These are phyloP conservation scores for Gephyroberyx darwinii DNA, from an alignment of 2,797 vertebrate genomes.

Conservation along the genomic window DNA sequence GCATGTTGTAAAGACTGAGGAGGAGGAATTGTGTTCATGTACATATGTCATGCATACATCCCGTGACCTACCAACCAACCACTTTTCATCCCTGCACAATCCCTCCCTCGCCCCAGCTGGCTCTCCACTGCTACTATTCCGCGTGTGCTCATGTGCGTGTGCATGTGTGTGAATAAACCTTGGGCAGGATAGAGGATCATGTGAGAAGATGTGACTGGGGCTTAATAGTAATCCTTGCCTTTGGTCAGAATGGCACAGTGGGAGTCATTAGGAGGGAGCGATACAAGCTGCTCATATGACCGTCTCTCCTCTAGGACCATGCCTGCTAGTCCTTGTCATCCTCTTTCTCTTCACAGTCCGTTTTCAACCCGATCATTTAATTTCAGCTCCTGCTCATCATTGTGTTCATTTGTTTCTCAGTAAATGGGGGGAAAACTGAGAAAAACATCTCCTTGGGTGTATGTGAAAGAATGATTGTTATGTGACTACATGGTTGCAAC, in stretches of 20 bases:
- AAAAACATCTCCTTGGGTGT: not conserved
- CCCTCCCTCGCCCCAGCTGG: not conserved
- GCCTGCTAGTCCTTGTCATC: constrained; percentile 16
- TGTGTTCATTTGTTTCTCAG: constrained; percentile 6
- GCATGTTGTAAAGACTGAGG: too few relatives aligned
- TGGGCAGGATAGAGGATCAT: constrained; percentile 71
- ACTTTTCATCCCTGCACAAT: constrained; percentile 14
- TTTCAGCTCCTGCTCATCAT: not conserved
- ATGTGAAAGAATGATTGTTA: not conserved
- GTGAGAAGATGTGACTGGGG: constrained; percentile 82
- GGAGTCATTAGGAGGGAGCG: constrained; percentile 68
- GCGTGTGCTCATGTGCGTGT: constrained; percentile 25
- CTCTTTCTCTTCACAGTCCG: constrained; percentile 7
- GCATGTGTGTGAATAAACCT: constrained; percentile 62
- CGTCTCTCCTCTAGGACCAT: constrained; percentile 32
- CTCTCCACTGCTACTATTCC: not conserved
- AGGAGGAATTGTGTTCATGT: not conserved
- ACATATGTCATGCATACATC: constrained; percentile 31
- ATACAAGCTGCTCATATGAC: constrained; percentile 64
- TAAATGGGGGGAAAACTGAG: not conserved
- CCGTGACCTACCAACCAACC: constrained; percentile 57
- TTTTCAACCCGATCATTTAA: constrained; percentile 20
- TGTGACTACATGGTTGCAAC: not conserved
- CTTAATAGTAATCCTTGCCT: constrained; percentile 80
- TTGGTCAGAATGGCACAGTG: constrained; percentile 74